Percentiles rank a stretch among this genome's conserved stretches.
Evolutionary conservation across 2,888 invertebrate genomes (phyloP).

Genomic region (Blomia tropicalis): DNA sequence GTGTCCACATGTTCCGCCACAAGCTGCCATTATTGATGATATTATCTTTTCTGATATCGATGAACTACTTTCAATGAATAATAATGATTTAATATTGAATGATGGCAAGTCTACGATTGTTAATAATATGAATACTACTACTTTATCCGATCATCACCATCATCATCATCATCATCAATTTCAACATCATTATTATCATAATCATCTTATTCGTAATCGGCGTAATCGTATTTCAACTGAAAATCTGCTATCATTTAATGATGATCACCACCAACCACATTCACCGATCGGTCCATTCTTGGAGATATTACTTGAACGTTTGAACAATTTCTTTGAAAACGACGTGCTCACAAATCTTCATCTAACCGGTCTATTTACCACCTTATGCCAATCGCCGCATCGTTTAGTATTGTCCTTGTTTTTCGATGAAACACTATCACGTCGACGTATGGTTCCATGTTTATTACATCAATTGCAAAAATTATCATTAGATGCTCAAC

Average conservation of each 20-base stretch:
- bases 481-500: slow-evolving; percentile 42
- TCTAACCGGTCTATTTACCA: slow-evolving; percentile 66
- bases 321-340: slow-evolving; percentile 66
- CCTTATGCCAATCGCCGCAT: slow-evolving; percentile 71
- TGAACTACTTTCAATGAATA: background rate
- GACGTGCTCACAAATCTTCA: slow-evolving; percentile 69
- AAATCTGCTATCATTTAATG: background rate
- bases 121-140: background rate
- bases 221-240: background rate
- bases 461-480: slow-evolving; percentile 42
- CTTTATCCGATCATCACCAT: background rate
- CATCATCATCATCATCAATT: too few relatives aligned
- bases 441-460: slow-evolving; percentile 78
- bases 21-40: background rate
- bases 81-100: background rate
- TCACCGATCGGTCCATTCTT: slow-evolving; percentile 55
- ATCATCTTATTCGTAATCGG: background rate
- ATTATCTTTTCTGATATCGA: background rate
- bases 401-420: slow-evolving; percentile 71
- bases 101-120: background rate
- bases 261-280: slow-evolving; percentile 17
- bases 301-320: slow-evolving; percentile 57
- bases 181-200: background rate
- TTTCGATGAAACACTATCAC: slow-evolving; percentile 62
- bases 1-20: background rate